Conservation (phyloP, 2,888 invertebrate genomes). For the Oxycera nigricornis region DNA sequence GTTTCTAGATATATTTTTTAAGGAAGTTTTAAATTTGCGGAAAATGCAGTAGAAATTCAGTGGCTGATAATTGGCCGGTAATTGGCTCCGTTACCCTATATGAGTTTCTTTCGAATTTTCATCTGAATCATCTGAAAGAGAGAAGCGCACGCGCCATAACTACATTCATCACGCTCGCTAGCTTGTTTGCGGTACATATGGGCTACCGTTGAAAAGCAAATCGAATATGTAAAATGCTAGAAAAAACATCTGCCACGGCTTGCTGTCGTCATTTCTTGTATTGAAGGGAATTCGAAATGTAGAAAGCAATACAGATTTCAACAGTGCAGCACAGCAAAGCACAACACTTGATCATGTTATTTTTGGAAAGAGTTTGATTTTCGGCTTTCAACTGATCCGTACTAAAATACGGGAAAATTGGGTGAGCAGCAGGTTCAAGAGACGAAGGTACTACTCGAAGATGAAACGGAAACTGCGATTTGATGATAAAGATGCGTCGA, state of each 20-base stretch:
- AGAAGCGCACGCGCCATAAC: not conserved
- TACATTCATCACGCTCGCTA: not conserved
- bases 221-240: conserved; percentile 6
- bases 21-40: too few relatives aligned
- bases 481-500: too few relatives aligned
- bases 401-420: not conserved
- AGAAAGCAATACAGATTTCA: not conserved
- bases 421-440: too few relatives aligned
- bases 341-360: not conserved
- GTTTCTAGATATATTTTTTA: too few relatives aligned
- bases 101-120: not conserved
- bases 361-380: conserved; percentile 10
- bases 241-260: not conserved
- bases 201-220: not conserved
- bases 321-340: not conserved
- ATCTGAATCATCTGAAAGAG: not conserved
- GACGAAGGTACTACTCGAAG: too few relatives aligned
- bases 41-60: too few relatives aligned
- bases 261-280: not conserved
- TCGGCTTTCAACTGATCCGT: not conserved
- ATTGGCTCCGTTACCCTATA: too few relatives aligned
- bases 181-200: not conserved
- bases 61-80: too few relatives aligned
- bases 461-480: too few relatives aligned
- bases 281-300: not conserved